phyloP scores from a whole-genome alignment of 2,113 vertebrate species.

The Dicentrarchus labrax region DNA sequence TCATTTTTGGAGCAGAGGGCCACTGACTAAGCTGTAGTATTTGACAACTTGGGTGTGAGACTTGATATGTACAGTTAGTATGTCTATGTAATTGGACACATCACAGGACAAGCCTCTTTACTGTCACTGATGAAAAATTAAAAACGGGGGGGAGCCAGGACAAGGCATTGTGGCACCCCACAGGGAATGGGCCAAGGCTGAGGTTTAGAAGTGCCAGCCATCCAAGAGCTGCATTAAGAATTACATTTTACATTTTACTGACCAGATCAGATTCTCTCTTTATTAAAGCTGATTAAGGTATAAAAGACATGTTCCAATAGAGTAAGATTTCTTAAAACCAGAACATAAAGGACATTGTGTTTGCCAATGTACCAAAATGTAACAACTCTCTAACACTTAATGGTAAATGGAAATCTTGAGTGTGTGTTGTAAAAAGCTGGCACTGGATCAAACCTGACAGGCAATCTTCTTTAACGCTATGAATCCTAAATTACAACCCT shows the following conservation, averaged over 20 bases:
- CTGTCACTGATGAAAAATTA: too few species aligned
- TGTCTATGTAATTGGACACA: too few species aligned
- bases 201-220: not conserved
- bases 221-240: not conserved
- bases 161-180: too few species aligned
- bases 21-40: too few species aligned
- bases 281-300: not conserved
- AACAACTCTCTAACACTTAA: not conserved
- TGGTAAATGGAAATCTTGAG: conserved; percentile 22
- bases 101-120: too few species aligned
- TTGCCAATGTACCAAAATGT: conserved; percentile 1
- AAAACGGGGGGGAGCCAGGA: too few species aligned
- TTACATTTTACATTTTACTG: not conserved
- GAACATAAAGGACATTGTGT: not conserved
- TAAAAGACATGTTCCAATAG: not conserved
- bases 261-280: not conserved
- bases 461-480: conserved; percentile 75
- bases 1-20: too few species aligned
- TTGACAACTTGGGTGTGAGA: too few species aligned
- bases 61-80: too few species aligned
- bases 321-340: not conserved
- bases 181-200: too few species aligned
- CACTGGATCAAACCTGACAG: conserved; percentile 68
- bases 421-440: conserved; percentile 42
- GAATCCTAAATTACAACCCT: conserved; percentile 94